Percentiles rank a stretch among this genome's conserved stretches.
Conservation (phyloP, 2,797 vertebrate genomes). For the Chiroxiphia lanceolata region DNA sequence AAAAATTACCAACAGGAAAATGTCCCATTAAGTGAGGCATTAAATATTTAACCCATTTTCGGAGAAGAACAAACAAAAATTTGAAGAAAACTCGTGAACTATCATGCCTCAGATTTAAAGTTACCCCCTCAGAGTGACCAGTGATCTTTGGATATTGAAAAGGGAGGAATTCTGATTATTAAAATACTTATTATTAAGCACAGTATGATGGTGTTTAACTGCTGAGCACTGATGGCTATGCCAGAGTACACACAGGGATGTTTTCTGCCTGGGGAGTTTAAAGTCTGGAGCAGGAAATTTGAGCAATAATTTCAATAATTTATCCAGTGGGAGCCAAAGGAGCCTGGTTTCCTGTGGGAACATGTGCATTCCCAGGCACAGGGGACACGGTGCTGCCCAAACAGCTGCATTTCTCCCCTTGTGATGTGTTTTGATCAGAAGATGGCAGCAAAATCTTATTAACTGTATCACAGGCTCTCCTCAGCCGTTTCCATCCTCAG, state of each 20-base stretch:
- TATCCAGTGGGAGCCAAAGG: neutral
- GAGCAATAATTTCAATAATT: neutral
- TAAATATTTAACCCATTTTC: neutral
- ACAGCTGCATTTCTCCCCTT: neutral
- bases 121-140: neutral
- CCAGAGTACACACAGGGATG: fast-evolving
- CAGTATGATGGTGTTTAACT: neutral
- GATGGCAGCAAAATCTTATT: slow-evolving; percentile 78
- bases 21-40: neutral
- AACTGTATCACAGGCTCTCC: neutral
- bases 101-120: neutral
- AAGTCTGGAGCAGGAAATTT: neutral
- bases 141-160: neutral
- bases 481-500: neutral
- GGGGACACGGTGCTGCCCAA: neutral
- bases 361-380: fast-evolving
- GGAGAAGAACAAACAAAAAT: neutral
- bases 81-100: neutral
- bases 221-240: no score
- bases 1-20: neutral
- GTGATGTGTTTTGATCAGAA: slow-evolving; percentile 70
- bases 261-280: neutral
- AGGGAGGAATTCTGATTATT: neutral
- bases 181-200: neutral
- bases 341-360: fast-evolving